Conservation (phyloP, 2,797 vertebrate species). For the Artibeus lituratus region DNA sequence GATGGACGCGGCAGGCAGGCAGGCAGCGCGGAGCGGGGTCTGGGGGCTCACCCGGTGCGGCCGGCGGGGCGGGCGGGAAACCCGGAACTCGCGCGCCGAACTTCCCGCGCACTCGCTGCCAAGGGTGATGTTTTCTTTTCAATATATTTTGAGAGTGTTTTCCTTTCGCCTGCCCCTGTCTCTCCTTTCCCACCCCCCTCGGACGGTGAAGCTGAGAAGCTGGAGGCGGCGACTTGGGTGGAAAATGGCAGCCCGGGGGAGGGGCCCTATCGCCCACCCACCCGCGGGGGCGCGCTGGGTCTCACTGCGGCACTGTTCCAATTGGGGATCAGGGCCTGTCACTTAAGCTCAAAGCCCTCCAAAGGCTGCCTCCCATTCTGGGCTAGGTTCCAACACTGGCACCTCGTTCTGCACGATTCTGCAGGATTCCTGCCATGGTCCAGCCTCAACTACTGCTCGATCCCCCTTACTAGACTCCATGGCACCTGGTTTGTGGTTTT, state of each 20-base stretch:
- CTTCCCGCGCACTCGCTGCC: slow-evolving; percentile 57
- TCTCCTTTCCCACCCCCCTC: neutral
- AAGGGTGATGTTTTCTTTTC: neutral
- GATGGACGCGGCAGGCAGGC: neutral
- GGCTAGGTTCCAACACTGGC: neutral
- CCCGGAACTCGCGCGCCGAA: slow-evolving; percentile 58
- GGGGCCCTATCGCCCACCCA: slow-evolving; percentile 41
- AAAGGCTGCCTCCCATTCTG: neutral
- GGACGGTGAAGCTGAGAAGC: neutral
- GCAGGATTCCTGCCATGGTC: neutral
- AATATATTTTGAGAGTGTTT: neutral
- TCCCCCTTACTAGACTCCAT: neutral
- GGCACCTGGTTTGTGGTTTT: neutral
- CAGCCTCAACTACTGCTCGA: neutral
- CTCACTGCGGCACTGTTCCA: neutral
- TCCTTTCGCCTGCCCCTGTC: neutral
- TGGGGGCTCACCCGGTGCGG: slow-evolving; percentile 44
- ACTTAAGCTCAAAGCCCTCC: neutral
- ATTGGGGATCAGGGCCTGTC: neutral
- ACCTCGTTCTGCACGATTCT: neutral
- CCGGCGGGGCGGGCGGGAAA: neutral
- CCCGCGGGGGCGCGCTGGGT: neutral
- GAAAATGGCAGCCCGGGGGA: slow-evolving; percentile 10
- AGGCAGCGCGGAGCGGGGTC: neutral
- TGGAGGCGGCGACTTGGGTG: slow-evolving; percentile 52